phyloP scores from a whole-genome alignment of 2,888 invertebrate species.

The Craniophora ligustri region DNA sequence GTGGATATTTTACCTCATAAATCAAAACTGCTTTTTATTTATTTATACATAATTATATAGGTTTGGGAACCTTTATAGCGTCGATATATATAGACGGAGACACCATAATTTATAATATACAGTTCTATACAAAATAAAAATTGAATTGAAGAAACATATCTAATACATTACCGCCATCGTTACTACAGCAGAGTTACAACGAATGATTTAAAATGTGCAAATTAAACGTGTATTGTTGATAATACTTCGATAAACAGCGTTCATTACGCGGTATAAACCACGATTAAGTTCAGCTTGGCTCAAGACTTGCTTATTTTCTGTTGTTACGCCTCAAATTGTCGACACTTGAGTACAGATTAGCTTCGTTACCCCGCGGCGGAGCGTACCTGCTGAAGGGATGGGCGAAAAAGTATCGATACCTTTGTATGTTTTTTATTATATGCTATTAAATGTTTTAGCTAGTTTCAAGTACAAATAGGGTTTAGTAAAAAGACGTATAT shows the following conservation, averaged over 20 bases:
- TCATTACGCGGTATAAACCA: conserved; percentile 60
- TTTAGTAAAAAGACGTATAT: no score
- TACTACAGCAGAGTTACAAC: conserved; percentile 7
- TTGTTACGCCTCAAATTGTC: conserved; percentile 88
- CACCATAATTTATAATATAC: no score
- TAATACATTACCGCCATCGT: conserved; percentile 15
- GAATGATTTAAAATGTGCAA: conserved; percentile 41
- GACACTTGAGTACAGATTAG: conserved; percentile 88
- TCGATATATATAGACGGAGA: no score
- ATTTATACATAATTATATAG: no score
- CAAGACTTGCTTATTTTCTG: conserved; percentile 85
- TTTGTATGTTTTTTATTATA: no score
- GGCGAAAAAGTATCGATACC: conserved; percentile 52
- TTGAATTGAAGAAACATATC: no score
- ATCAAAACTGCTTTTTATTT: no score
- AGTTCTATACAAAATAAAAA: conserved; percentile 3
- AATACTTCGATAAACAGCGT: conserved; percentile 53
- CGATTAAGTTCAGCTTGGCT: conserved; percentile 75
- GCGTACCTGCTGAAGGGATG: conserved; percentile 76
- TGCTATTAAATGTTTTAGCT: no score
- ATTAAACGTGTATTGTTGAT: conserved; percentile 52
- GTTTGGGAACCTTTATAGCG: no score
- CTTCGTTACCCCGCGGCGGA: conserved; percentile 86
- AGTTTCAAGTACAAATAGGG: no score
- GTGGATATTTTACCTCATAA: no score